Base-by-base conservation (phyloP, 1,140 invertebrate genomes). In the Drosophila tristis region DNA sequence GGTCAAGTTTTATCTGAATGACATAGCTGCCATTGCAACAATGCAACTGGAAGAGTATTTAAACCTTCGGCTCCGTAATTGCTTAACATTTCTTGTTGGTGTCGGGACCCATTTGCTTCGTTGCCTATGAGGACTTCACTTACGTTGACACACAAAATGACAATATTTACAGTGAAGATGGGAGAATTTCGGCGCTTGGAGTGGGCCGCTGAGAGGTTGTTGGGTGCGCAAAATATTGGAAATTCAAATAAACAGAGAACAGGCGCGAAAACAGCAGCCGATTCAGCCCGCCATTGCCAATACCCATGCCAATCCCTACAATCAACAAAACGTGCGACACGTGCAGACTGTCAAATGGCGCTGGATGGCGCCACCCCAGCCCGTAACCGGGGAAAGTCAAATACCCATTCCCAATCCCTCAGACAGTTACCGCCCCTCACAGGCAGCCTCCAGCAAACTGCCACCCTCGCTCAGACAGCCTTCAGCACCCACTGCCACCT, bases 101-200 rank as follows among this genome's bases (percentile, higher is more conserved):
- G 25, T 26, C 11, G 8, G 13, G 11, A 55, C 35, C 64, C 67
- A 70, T 68, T 70, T 70, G 35, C 43, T 43, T 11, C 44, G 44
- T 68, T 68, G 50, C 50, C 67, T 70, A 70, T 70, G 65, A 70
- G 67, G 64, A 70, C 67, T 43, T 71, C 67, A 71, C 26, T 61
- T 76, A 58, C 53, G 73, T 39, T 77, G 74, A 70, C 73, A 77
- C 47, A 67, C 73, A 51, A 76, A 61, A 60, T 62, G 57, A 51
- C 73, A 76, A 76, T 77, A 76, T 76, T 76, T 76, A 59, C 73
- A 68, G 62, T 42, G 39, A 42, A 43, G 48, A 8, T n/a, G 49
- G 49, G 25, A 13, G 26, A 23, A 50, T 43, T 11, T 15, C 9
- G 39, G 1, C 9, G 7, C 5, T 4, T 15, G 29, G 42, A n/a